Base-by-base conservation (phyloP, 2,797 vertebrate species). In the Anguilla anguilla region DNA sequence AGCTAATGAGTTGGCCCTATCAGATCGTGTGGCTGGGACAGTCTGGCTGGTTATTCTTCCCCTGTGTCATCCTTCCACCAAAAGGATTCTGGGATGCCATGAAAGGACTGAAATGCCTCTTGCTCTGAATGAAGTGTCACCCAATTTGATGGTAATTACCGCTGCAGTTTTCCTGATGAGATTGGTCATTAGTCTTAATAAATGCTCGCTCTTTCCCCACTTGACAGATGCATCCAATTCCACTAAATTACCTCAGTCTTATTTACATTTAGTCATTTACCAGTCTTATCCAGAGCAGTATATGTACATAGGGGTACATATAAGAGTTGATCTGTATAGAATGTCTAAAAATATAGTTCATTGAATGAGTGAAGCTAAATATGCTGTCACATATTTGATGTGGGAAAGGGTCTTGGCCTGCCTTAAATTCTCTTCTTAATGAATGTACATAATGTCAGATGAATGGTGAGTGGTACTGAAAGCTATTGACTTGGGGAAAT, bases 1-100 rank as follows among this genome's bases (percentile, higher is more conserved):
- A 90, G 93, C 94, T 93, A 94, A 94, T 94, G 87, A 91, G 69
- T 53, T 88, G 28, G 10, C 55, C 51, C 5, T 28, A 61, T 49
- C 82, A 57, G 51, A 25, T 22, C 22, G 31, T 28, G 25, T 72
- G 19, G 17, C 28, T 25, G n/a, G 72, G 28, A 81, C 0, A 6
- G 49, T 31, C 74, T 19, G 4, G 6, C 57, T 46, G 53, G 53
- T 46, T 74, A 55, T 84, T 43, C 25, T 22, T 59, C 55, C 19
- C 86, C 55, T n/a, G 9, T 86, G 74, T 81, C 49, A 46, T 46
- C 43, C 39, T 22, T 81, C 17, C 55, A 39, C 19, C 6, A 3
- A 55, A n/a, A 46, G 51, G 35, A 74, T 74, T 86, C 69, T 35
- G 22, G 85, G 85, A 53, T 51, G 0, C n/a, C n/a, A 13, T 74